Evolutionary conservation across 2,113 vertebrate species (phyloP).

Genomic region (Myrmophylax atrothorax): DNA sequence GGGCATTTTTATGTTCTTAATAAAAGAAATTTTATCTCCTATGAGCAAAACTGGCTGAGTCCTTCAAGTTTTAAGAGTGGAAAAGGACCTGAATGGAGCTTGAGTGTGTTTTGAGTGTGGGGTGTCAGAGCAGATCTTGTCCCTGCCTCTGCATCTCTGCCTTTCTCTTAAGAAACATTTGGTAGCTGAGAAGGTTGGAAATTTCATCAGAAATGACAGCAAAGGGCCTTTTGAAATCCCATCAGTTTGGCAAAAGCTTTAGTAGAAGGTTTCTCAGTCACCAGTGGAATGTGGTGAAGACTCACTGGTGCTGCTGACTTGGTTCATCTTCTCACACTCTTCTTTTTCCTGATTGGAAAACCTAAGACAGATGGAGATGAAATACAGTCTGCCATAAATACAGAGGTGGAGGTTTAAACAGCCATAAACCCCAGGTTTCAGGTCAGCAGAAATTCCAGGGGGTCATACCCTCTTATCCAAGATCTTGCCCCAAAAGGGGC

Average conservation of each 20-base stretch:
- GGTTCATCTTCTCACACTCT: background rate
- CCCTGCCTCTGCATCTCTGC: background rate
- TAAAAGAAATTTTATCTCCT: constrained; percentile 37
- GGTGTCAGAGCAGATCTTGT: background rate
- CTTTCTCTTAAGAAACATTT: background rate
- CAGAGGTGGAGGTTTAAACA: background rate
- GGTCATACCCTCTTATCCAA: background rate
- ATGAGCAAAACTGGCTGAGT: background rate
- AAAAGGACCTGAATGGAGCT: background rate
- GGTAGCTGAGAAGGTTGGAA: background rate
- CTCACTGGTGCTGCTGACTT: background rate
- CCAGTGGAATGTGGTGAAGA: background rate
- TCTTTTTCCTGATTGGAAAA: background rate
- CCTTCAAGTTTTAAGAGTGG: background rate
- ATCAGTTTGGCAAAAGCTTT: background rate
- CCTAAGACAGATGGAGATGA: background rate
- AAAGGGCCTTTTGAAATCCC: background rate
- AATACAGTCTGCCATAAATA: background rate
- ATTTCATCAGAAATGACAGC: background rate
- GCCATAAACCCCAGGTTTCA: background rate
- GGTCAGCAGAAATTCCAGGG: background rate
- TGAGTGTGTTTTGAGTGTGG: background rate
- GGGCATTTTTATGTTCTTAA: constrained; percentile 34
- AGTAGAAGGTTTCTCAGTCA: background rate
- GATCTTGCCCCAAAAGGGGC: background rate